Evolutionary conservation across 2,113 vertebrate species (phyloP).

Genomic region (Tamias sibiricus): DNA sequence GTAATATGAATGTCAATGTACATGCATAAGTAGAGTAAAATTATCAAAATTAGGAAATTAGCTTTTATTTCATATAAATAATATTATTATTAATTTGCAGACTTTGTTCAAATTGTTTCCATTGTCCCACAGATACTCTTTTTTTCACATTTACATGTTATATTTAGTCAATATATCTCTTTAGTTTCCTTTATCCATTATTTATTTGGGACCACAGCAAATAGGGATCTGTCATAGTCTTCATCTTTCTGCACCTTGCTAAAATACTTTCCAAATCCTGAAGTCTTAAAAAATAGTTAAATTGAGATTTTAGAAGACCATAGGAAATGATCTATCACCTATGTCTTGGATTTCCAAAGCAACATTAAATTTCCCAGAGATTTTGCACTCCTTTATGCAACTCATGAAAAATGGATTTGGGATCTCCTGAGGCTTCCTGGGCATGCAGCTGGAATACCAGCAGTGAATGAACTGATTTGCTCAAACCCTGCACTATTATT

Average conservation of each 20-base stretch:
- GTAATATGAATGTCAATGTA: not conserved
- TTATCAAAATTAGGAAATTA: conserved; percentile 21
- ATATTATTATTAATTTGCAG: not conserved
- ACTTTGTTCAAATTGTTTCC: not conserved
- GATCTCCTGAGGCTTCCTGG: not conserved
- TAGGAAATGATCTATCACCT: conserved; percentile 12
- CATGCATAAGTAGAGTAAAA: not conserved
- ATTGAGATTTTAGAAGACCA: conserved; percentile 26
- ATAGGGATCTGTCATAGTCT: not conserved
- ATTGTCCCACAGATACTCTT: not conserved
- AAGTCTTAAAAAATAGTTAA: conserved; percentile 13
- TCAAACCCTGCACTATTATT: not conserved
- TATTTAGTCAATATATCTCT: not conserved
- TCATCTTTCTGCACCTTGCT: not conserved
- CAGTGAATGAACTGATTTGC: conserved; percentile 33
- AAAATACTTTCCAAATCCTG: not conserved
- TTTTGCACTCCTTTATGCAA: conserved; percentile 45
- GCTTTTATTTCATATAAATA: not conserved
- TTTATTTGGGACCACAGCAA: conserved; percentile 3
- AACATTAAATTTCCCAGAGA: conserved; percentile 41
- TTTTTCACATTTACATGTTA: not conserved
- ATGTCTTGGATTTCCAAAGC: not conserved
- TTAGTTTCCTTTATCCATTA: not conserved
- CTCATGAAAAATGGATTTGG: conserved; percentile 60
- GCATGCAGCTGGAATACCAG: not conserved